These are phyloP conservation scores for Pedionomus torquatus DNA, from an alignment of 2,113 vertebrate genomes.

Conservation along the genomic window DNA sequence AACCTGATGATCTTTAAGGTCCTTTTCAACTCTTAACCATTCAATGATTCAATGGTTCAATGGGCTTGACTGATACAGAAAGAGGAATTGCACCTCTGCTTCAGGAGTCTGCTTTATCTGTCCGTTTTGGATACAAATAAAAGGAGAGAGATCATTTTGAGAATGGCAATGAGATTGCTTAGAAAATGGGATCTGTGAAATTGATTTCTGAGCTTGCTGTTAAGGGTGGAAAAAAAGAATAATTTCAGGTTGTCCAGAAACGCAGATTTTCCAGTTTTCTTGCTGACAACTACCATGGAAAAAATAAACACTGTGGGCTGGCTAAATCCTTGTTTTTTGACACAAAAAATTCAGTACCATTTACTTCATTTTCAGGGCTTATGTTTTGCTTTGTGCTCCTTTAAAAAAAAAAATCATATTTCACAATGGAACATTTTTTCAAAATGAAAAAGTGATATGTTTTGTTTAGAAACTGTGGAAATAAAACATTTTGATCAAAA, in stretches of 20 bases:
- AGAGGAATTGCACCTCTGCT: background rate
- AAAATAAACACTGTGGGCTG: background rate
- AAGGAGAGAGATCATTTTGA: conserved; percentile 2
- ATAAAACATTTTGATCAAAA: conserved; percentile 48
- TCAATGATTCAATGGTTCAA: no score
- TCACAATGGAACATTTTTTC: background rate
- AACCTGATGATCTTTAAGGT: no score
- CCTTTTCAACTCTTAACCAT: no score
- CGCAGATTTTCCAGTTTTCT: conserved; percentile 50
- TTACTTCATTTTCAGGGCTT: conserved; percentile 4
- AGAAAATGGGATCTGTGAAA: conserved; percentile 37
- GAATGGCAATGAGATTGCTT: background rate
- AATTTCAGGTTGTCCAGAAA: conserved; percentile 47
- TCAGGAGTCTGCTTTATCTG: background rate
- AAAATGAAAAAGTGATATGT: conserved; percentile 34
- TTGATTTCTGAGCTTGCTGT: conserved; percentile 6
- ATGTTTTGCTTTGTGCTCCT: background rate
- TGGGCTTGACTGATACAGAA: background rate
- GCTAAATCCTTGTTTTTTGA: conserved; percentile 15
- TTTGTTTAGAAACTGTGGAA: conserved; percentile 21
- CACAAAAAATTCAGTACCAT: background rate
- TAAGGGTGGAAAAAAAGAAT: background rate
- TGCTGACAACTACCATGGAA: background rate
- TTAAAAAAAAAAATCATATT: background rate
- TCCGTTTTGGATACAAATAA: background rate